Evolutionary conservation across 1,140 invertebrate genomes (phyloP).

Genomic region (Meteorus sp.): DNA sequence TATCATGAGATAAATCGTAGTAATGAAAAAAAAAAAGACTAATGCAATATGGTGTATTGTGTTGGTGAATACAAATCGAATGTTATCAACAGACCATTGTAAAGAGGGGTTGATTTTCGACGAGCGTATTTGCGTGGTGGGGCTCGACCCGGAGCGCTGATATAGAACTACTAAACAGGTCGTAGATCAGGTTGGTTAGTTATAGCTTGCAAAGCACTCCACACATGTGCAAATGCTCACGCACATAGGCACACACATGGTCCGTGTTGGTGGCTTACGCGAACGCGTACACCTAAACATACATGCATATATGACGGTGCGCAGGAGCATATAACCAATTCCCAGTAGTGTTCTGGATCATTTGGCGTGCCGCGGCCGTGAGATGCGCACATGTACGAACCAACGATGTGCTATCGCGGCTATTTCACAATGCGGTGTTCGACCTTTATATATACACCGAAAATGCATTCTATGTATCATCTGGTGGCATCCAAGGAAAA

Average conservation of each 20-base stretch:
- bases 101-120: slow-evolving; percentile 36
- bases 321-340: slow-evolving; percentile 43
- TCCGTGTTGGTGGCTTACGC: neutral
- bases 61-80: neutral
- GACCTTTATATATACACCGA: slow-evolving; percentile 10
- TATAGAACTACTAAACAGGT: slow-evolving; percentile 60
- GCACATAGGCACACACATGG: no score
- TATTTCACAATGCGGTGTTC: slow-evolving; percentile 24
- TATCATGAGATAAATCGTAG: no score
- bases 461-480: neutral
- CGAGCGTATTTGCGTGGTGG: slow-evolving; percentile 43
- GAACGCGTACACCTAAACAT: neutral
- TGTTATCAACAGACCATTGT: slow-evolving; percentile 5
- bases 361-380: slow-evolving; percentile 56
- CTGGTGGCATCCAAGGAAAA: slow-evolving; percentile 14
- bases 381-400: slow-evolving; percentile 48
- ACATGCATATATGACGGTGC: slow-evolving; percentile 10
- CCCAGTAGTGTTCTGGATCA: slow-evolving; percentile 59
- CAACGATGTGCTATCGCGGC: slow-evolving; percentile 21
- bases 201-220: slow-evolving; percentile 34
- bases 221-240: neutral
- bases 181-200: slow-evolving; percentile 57
- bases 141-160: slow-evolving; percentile 41
- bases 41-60: neutral
- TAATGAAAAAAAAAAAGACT: neutral